Conservation (phyloP, 2,113 vertebrate species). For the Typhlomys cinereus region DNA sequence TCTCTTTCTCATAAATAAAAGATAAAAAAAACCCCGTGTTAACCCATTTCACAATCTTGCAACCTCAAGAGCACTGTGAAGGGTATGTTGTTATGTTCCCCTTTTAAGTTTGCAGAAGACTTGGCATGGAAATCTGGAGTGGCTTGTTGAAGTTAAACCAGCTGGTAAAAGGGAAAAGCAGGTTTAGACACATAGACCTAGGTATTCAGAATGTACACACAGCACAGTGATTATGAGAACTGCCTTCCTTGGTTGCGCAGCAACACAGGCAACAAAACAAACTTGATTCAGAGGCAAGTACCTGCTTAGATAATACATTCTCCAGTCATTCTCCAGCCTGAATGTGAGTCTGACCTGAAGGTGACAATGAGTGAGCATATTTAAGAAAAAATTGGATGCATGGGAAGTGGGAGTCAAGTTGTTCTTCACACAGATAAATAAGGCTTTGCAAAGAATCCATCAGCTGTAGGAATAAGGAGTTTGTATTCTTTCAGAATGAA, state of each 20-base stretch:
- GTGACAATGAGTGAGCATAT: not conserved
- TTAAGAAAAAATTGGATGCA: not conserved
- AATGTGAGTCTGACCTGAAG: slow-evolving; percentile 17
- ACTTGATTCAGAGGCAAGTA: slow-evolving; percentile 15
- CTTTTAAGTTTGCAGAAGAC: slow-evolving; percentile 9
- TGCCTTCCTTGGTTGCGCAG: slow-evolving; percentile 21
- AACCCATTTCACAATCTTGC: slow-evolving; percentile 23
- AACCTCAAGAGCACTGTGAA: not conserved
- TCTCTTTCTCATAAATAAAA: too few species aligned
- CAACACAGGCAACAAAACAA: slow-evolving; percentile 5
- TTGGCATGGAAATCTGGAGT: not conserved
- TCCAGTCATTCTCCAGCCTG: not conserved
- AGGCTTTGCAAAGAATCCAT: not conserved
- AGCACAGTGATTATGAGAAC: not conserved
- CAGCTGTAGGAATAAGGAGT: not conserved
- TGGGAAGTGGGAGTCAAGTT: not conserved
- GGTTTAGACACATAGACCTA: not conserved
- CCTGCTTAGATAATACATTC: not conserved
- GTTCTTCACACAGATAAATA: not conserved
- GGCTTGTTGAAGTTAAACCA: slow-evolving; percentile 3
- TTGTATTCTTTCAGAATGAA: slow-evolving; percentile 12
- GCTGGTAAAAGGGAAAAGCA: not conserved
- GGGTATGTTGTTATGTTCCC: not conserved
- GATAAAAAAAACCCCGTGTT: not conserved
- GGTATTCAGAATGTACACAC: not conserved